Evolutionary conservation across 2,888 invertebrate species (phyloP).

Genomic region (Malacosoma neustria): DNA sequence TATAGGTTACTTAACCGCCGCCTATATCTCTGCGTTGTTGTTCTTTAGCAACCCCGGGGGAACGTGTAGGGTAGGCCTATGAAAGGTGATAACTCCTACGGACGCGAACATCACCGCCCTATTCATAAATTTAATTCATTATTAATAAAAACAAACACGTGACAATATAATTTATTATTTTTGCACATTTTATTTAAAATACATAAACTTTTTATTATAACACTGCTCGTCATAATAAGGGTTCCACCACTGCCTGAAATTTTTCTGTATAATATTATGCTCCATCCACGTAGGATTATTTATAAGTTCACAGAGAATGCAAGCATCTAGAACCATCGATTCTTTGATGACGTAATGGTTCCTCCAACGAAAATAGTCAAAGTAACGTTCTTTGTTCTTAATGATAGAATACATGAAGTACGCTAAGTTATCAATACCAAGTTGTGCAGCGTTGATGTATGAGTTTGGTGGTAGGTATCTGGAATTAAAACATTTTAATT

Average conservation of each 20-base stretch:
- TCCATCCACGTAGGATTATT: slow-evolving; percentile 32
- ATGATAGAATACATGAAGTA: slow-evolving; percentile 30
- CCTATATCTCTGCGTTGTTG: too few relatives aligned
- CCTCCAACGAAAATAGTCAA: slow-evolving; percentile 44
- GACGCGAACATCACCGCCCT: too few relatives aligned
- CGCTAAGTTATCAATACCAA: slow-evolving; percentile 28
- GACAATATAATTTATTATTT: too few relatives aligned
- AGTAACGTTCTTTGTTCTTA: slow-evolving; percentile 25
- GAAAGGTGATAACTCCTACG: too few relatives aligned
- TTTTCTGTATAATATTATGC: slow-evolving; percentile 14
- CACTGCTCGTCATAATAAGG: slow-evolving; percentile 24
- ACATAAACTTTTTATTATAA: not conserved
- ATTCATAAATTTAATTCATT: too few relatives aligned
- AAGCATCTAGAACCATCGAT: slow-evolving; percentile 28
- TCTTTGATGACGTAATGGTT: slow-evolving; percentile 34
- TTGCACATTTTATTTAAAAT: not conserved
- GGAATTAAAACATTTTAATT: slow-evolving; percentile 14
- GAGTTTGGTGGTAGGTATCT: slow-evolving; percentile 40
- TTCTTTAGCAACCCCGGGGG: too few relatives aligned
- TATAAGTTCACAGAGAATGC: slow-evolving; percentile 32
- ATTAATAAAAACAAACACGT: too few relatives aligned
- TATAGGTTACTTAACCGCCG: too few relatives aligned
- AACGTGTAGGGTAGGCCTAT: too few relatives aligned
- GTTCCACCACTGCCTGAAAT: slow-evolving; percentile 52
- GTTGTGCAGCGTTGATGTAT: slow-evolving; percentile 29